Conservation (phyloP, 2,888 invertebrate genomes). For the Atrina japonica region DNA sequence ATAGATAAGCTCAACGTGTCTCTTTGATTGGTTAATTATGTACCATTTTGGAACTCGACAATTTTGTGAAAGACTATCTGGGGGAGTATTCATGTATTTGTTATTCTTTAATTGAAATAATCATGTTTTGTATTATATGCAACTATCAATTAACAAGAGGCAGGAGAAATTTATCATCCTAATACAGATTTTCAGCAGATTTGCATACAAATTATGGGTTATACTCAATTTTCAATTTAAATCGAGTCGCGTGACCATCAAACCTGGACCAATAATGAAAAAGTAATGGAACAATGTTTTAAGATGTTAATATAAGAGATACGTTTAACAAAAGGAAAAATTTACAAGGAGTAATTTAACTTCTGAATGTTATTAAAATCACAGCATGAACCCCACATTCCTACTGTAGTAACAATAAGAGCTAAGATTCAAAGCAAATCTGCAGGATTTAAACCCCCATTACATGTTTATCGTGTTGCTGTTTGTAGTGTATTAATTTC, state of each 20-base stretch:
- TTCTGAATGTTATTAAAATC: slow-evolving; percentile 35
- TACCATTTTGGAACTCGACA: too few species aligned
- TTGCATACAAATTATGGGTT: slow-evolving; percentile 40
- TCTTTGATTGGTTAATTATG: too few species aligned
- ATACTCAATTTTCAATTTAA: slow-evolving; percentile 23
- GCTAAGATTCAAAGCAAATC: too few species aligned
- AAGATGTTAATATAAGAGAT: slow-evolving; percentile 24
- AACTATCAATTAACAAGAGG: too few species aligned
- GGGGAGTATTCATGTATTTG: background rate
- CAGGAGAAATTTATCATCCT: too few species aligned
- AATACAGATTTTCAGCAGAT: background rate
- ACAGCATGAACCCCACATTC: slow-evolving; percentile 20
- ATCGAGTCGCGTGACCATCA: slow-evolving; percentile 31
- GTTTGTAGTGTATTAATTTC: too few species aligned
- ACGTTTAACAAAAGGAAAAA: slow-evolving; percentile 23
- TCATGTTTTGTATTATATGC: too few species aligned
- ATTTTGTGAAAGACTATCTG: slow-evolving; percentile 19
- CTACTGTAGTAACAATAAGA: too few species aligned
- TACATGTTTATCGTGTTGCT: too few species aligned
- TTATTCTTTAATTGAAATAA: too few species aligned
- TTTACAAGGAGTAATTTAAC: slow-evolving; percentile 19
- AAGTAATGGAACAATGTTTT: slow-evolving; percentile 29
- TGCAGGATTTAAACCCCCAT: too few species aligned
- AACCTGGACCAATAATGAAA: slow-evolving; percentile 28
- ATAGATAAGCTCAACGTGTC: too few species aligned